These are phyloP conservation scores for Trichopria drosophilae DNA, from an alignment of 2,888 invertebrate genomes.

Conservation along the genomic window DNA sequence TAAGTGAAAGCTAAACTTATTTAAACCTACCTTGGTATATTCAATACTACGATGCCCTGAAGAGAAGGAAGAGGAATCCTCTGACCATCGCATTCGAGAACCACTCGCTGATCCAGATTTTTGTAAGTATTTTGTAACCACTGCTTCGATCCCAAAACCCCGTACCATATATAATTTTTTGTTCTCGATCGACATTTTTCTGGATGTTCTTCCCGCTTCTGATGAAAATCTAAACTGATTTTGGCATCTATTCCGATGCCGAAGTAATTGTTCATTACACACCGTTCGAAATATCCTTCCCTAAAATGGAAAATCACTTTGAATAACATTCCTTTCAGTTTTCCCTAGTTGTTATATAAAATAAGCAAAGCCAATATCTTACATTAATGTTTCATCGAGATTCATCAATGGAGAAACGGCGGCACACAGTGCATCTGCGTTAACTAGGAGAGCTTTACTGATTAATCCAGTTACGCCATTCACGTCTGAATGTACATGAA, in stretches of 20 bases:
- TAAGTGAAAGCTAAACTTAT: slow-evolving; percentile 1
- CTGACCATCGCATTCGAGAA: slow-evolving; percentile 94
- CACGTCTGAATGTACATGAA: slow-evolving; percentile 62
- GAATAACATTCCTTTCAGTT: too few relatives aligned
- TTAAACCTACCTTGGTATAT: slow-evolving; percentile 77
- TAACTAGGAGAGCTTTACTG: slow-evolving; percentile 91
- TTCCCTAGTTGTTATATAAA: too few relatives aligned
- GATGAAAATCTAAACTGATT: slow-evolving; percentile 94
- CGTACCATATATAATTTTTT: slow-evolving; percentile 96
- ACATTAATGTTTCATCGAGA: slow-evolving; percentile 80
- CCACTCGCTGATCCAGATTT: slow-evolving; percentile 92
- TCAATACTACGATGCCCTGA: slow-evolving; percentile 95
- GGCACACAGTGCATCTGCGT: slow-evolving; percentile 94
- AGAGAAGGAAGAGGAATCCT: slow-evolving; percentile 92
- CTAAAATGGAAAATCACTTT: too few relatives aligned
- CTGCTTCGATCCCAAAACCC: slow-evolving; percentile 78
- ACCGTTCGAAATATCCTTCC: slow-evolving; percentile 89
- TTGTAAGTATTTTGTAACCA: slow-evolving; percentile 89
- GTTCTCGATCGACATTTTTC: slow-evolving; percentile 94
- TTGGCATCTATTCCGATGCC: slow-evolving; percentile 98
- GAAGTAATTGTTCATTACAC: slow-evolving; percentile 99
- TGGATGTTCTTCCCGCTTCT: slow-evolving; percentile 94
- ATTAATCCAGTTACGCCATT: slow-evolving; percentile 82
- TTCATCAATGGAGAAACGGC: slow-evolving; percentile 96
- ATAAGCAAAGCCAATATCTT: too few relatives aligned